Base-by-base conservation (phyloP, 2,888 invertebrate genomes). In the Vanessa cardui region DNA sequence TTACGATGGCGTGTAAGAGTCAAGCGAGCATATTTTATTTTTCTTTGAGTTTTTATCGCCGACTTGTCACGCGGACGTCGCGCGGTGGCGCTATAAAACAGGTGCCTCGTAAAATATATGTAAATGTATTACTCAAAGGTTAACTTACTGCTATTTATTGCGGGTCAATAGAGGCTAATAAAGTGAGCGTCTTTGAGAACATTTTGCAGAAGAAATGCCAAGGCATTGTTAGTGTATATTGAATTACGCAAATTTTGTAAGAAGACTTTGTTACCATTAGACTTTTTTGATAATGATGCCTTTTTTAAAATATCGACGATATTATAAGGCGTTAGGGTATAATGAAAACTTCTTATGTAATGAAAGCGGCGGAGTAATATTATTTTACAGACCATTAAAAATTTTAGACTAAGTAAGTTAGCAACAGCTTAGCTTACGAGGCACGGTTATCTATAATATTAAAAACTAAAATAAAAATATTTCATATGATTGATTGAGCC, bases 21-120 rank as follows among this genome's bases (percentile, higher is more conserved):
- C 46, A 52, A 62, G 61, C 70, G 64, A 63, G 65, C 63, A 68
- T 68, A 64, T 71, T 71, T 71, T 66, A 71, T 66, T 63, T 64
- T 66, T 64, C 39, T 61, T 71, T 58, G 44, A 58, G 71, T 65
- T 68, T 66, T 68, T 71, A 71, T 64, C 63, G 71, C 58, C 58
- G 31, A 63, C 66, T 59, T 63, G 68, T 54, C 54, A 68, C 59
- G 46, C 39, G 26, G 56, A 39, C 56, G 18, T 47, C 56, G 56
- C 39, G 18, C 12, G 3, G 39, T 39, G 39, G 39, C 33, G 64
- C 49, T 31, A 64, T 66, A 52, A 68, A 62, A 59, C 70, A 64
- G 58, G 64, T 64, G 67, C 54, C 47, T 58, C 65, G 65, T 61
- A 45, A 66, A 68, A 46, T 71, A 61, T 45, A 61, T 58, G 56